phyloP scores from a whole-genome alignment of 2,113 vertebrate species.

The Pogonocichla stellata region DNA sequence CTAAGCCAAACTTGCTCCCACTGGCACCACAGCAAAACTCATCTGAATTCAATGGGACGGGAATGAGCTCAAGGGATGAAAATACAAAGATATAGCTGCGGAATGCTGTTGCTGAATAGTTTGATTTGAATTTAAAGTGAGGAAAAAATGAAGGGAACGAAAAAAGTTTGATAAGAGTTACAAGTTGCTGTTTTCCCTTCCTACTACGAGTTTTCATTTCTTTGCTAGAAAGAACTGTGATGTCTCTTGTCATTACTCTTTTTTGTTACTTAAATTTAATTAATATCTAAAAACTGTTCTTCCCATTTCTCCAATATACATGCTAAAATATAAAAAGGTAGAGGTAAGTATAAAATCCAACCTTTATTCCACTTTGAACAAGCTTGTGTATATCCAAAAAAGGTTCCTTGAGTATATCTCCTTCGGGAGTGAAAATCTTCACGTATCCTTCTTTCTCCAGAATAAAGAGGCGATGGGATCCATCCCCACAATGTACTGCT shows the following conservation, averaged over 20 bases:
- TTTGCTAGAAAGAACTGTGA: background rate
- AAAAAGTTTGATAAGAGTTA: background rate
- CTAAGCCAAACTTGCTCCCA: background rate
- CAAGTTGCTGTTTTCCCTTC: background rate
- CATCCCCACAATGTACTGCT: slow-evolving; percentile 89
- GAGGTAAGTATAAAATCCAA: slow-evolving; percentile 76
- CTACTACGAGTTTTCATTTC: background rate
- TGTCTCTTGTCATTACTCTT: background rate
- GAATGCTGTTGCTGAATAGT: background rate
- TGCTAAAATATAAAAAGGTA: slow-evolving; percentile 24
- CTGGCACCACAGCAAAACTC: background rate
- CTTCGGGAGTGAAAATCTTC: slow-evolving; percentile 87
- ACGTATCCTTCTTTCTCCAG: slow-evolving; percentile 97
- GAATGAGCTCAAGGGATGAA: background rate
- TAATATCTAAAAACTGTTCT: background rate
- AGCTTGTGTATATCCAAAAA: slow-evolving; percentile 98
- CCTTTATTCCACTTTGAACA: slow-evolving; percentile 98
- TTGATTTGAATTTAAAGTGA: background rate
- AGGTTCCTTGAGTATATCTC: slow-evolving; percentile 91
- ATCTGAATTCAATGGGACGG: background rate
- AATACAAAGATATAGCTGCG: background rate
- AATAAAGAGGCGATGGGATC: slow-evolving; percentile 94
- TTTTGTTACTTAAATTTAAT: background rate
- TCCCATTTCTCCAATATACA: background rate
- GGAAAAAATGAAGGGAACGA: background rate